Base-by-base conservation (phyloP, 2,797 vertebrate species). In the Eidolon dupreanum region DNA sequence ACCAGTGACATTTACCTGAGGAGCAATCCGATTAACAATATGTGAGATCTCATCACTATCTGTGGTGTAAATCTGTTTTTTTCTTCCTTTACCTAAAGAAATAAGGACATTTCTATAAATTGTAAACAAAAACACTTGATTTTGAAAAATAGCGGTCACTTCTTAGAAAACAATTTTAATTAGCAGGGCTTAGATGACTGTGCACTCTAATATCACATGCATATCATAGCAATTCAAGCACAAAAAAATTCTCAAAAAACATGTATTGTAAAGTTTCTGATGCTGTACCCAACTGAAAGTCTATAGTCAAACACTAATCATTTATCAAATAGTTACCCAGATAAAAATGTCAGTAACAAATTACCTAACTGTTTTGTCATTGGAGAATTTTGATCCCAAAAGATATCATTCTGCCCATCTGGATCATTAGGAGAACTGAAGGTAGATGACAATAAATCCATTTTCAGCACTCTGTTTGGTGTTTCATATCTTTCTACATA, bases 341-440 rank as follows among this genome's bases (percentile, higher is more conserved):
- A 88, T 93, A 81, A 96, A 96, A 95, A 86, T 85, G 59, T 86
- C 6, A 84, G 55, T 59, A 53, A 86, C 11, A 43, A 83, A 88
- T 98, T 99, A 99, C 99, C 99, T 55, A 97, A 97, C 83, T 98
- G 98, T 92, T 87, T 96, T 20, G 99, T 98, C 20, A 98, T 97
- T 10, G 99, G 99, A 68, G 99, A 99, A 10, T 99, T 98, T 38
- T 99, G 99, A 97, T 99, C 99, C 99, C 99, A 99, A 96, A 99
- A 98, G 93, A 99, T 99, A 97, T 99, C 99, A 83, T 99, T 99
- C 95, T 99, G 99, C 55, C 98, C 92, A 49, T 99, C 99, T 0
- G 97, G 97, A 88, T 99, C 99, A 61, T 98, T 99, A 15, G 99
- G 99, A 93, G 99, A 99, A 98, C 96, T 98, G 96, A 99, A 98